Conservation (phyloP, 2,888 invertebrate genomes). For the Apamea sordens region DNA sequence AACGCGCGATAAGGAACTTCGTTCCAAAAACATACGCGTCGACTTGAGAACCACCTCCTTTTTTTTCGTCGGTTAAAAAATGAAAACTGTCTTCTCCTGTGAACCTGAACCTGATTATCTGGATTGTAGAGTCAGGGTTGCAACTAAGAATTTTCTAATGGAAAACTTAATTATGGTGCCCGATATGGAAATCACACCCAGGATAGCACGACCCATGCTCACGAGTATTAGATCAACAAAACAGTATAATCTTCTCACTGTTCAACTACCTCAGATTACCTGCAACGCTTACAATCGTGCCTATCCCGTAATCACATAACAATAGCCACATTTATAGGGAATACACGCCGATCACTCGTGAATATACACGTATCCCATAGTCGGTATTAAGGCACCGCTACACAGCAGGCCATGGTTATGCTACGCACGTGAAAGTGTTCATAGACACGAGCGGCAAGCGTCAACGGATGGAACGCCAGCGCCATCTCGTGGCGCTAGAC, state of each 20-base stretch:
- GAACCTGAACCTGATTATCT: neutral
- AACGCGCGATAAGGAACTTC: no score
- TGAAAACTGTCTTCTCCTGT: neutral
- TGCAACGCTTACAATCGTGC: conserved; percentile 13
- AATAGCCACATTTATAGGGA: conserved; percentile 36
- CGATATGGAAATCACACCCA: neutral
- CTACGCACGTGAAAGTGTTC: neutral
- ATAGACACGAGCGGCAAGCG: neutral
- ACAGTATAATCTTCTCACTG: neutral
- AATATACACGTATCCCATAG: conserved; percentile 27
- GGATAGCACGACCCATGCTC: neutral
- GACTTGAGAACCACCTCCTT: neutral
- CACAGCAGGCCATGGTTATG: neutral
- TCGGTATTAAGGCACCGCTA: conserved; percentile 30
- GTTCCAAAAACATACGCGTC: no score
- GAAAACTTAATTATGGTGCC: neutral
- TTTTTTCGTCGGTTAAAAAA: neutral
- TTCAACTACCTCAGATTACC: neutral
- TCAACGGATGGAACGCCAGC: neutral
- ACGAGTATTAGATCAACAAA: no score
- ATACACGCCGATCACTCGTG: conserved; percentile 15
- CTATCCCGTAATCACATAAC: conserved; percentile 43
- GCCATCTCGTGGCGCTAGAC: no score
- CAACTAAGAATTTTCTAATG: no score
- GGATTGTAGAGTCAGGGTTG: neutral